These are phyloP conservation scores for Phortica okadai DNA, from an alignment of 2,888 invertebrate species.

Conservation along the genomic window DNA sequence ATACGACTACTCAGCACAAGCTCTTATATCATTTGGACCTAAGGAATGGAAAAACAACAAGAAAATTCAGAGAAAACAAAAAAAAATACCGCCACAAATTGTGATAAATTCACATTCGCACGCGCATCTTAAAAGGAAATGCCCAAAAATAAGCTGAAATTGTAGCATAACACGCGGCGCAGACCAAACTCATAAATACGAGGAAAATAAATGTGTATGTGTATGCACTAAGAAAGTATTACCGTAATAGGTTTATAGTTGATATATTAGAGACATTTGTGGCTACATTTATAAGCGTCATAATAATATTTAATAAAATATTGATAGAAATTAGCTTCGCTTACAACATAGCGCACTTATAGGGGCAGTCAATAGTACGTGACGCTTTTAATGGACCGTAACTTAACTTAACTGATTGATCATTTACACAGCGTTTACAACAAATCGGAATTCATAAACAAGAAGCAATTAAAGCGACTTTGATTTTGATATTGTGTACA, in stretches of 20 bases:
- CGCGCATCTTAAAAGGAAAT: background rate
- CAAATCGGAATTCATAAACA: too few species aligned
- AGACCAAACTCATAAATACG: background rate
- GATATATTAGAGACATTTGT: background rate
- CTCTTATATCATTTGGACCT: too few species aligned
- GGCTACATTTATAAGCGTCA: constrained; percentile 11
- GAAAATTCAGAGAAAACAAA: background rate
- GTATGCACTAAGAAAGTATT: background rate
- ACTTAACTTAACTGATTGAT: too few species aligned
- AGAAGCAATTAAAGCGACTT: too few species aligned
- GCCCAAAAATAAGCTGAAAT: background rate
- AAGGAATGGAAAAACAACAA: background rate
- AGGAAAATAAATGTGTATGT: background rate
- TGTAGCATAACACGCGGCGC: background rate
- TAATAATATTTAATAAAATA: constrained; percentile 7
- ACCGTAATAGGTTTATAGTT: constrained; percentile 5
- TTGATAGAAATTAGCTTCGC: background rate
- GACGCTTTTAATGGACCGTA: too few species aligned
- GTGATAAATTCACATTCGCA: constrained; percentile 3
- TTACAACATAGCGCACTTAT: background rate
- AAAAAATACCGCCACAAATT: background rate
- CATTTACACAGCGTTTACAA: too few species aligned
- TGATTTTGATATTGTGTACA: too few species aligned
- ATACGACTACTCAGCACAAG: background rate
- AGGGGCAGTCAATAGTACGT: too few species aligned